Evolutionary conservation across 2,888 invertebrate genomes (phyloP), one percentile per base, ranked within the genome.

Genomic region (Cantharis flavilabris): DNA sequence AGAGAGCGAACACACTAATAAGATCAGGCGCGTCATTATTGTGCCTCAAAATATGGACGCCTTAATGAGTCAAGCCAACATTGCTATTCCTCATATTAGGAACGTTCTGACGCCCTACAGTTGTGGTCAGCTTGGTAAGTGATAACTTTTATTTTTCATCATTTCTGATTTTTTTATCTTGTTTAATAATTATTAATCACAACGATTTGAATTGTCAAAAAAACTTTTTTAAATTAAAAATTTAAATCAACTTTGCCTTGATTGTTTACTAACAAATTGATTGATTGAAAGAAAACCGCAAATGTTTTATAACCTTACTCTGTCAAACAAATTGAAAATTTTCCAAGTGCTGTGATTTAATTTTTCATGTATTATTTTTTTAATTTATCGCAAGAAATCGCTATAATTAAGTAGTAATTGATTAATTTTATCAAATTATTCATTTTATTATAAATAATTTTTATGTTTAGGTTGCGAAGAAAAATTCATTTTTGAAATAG

Each of bases 1-100:
- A 65, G 81, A 84, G 13, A 84, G 88, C 14, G 83, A 85, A 3
- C 91, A 91, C 77, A 83, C 83, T 0, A 80, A 77, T 3, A 69
- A 82, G 9, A 79, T 82, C 0, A 49, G 81, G 70, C 33, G 83
- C 76, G 79, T 83, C 5, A 74, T 85, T n/a, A 72, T 79, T 10
- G 74, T 85, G 63, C 83, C 84, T 0, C 72, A 70, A 84, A 88
- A 64, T 83, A 87, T 28, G 84, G 83, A 62, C 80, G 70, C 78
- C 33, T 62, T 79, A 77, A 71, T 73, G 76, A 2, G 82, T 81
- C 62, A 74, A 62, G 81, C 86, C 0, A 73, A 75, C 9, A 74
- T 78, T 23, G 69, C 69, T 0, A 28, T 75, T 10, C 76, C 69
- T 9, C 69, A 70, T 4, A 64, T 84, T 5, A 81, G 81, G n/a